Evolutionary conservation across 2,797 vertebrate species (phyloP).

Genomic region (Bovichtus diacanthus): DNA sequence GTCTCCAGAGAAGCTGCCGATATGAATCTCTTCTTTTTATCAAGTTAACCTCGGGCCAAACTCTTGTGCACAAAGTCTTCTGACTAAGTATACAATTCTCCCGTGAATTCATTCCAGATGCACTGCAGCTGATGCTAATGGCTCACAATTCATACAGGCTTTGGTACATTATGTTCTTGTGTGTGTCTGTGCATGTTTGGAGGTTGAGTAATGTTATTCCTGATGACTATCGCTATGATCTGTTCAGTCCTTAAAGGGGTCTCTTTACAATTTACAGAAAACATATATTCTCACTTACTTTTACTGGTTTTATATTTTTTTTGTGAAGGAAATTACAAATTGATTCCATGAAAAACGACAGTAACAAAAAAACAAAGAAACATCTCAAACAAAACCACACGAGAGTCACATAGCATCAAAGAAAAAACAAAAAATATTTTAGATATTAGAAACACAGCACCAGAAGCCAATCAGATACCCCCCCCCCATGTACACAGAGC

Average conservation of each 20-base stretch:
- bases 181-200: conserved; percentile 9
- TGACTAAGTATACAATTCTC: conserved; percentile 22
- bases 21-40: conserved; percentile 20
- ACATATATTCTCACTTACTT: background rate
- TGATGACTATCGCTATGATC: background rate
- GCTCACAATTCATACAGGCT: conserved; percentile 20
- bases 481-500: no score
- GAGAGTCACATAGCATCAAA: no score
- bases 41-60: conserved; percentile 33
- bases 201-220: conserved; percentile 9
- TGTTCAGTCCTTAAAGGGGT: conserved; percentile 3
- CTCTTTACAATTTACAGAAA: background rate
- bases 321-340: no score
- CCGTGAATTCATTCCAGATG: conserved; percentile 36
- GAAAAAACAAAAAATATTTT: background rate
- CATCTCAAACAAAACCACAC: no score
- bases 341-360: no score
- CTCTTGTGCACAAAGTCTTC: conserved; percentile 23
- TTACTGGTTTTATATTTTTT: background rate
- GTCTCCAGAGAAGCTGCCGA: conserved; percentile 41
- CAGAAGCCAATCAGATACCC: no score
- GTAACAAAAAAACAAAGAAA: no score
- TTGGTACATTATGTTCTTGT: conserved; percentile 28
- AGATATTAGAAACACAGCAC: no score
- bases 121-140: conserved; percentile 35